Conservation (phyloP, 2,113 vertebrate genomes). For the Carassius auratus region DNA sequence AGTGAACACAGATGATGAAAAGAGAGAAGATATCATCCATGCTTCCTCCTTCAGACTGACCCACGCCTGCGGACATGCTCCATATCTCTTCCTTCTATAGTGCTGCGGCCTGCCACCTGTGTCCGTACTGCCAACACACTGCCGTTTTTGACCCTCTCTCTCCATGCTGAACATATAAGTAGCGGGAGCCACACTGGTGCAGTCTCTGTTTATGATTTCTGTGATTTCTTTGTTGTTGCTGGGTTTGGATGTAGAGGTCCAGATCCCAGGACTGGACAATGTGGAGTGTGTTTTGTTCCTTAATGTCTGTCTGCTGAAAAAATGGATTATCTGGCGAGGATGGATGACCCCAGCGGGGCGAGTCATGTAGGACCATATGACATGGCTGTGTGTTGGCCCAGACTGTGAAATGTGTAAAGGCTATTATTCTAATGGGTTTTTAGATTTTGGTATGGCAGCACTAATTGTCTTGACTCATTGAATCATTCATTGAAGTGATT, state of each 20-base stretch:
- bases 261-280: not conserved
- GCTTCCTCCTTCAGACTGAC: slow-evolving; percentile 16
- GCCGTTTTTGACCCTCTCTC: not conserved
- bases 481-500: too few relatives aligned
- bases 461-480: not conserved
- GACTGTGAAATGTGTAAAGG: not conserved
- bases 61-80: slow-evolving; percentile 1
- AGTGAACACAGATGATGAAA: slow-evolving; percentile 28
- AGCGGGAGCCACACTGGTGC: not conserved
- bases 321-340: slow-evolving; percentile 1
- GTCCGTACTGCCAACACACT: slow-evolving; percentile 9
- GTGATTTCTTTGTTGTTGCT: not conserved
- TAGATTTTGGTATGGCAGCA: not conserved
- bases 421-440: not conserved
- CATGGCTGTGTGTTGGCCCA: slow-evolving; percentile 18
- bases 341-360: slow-evolving; percentile 9
- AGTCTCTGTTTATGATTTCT: slow-evolving; percentile 7
- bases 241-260: not conserved
- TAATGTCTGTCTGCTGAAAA: slow-evolving; percentile 22
- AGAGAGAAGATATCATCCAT: slow-evolving; percentile 9
- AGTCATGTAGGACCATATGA: not conserved
- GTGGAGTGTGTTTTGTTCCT: slow-evolving; percentile 26
- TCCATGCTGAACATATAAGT: slow-evolving; percentile 7
- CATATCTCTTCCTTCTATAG: slow-evolving; percentile 16
- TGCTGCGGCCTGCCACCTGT: not conserved